These are phyloP conservation scores for Folsomia manolachei DNA, from an alignment of 2,888 invertebrate species.

Conservation along the genomic window DNA sequence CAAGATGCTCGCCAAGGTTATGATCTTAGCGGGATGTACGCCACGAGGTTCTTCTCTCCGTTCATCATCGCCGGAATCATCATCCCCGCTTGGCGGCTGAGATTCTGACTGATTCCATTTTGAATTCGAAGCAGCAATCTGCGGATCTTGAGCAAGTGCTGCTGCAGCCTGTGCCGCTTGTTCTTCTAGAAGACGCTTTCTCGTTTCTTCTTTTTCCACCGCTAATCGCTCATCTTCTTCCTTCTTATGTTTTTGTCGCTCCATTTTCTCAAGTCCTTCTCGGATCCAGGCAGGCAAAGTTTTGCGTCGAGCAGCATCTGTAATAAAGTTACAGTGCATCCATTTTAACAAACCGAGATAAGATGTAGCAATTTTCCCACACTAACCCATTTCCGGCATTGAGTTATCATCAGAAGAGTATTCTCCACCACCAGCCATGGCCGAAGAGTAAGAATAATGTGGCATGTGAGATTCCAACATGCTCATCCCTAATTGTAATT, in stretches of 20 bases:
- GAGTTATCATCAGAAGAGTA: slow-evolving; percentile 32
- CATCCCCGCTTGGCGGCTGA: neutral
- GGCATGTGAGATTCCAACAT: neutral
- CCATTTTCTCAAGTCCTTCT: slow-evolving; percentile 97
- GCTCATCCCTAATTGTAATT: no score
- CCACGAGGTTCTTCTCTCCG: neutral
- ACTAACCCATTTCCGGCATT: slow-evolving; percentile 28
- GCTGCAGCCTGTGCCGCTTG: slow-evolving; percentile 30
- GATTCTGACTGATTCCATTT: slow-evolving; percentile 25
- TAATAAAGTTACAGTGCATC: neutral
- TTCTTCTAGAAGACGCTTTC: slow-evolving; percentile 39
- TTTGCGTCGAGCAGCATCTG: slow-evolving; percentile 81
- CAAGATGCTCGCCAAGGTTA: slow-evolving; percentile 13
- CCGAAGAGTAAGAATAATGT: neutral
- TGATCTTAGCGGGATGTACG: neutral
- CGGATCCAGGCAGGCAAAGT: slow-evolving; percentile 96
- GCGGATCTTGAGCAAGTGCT: neutral
- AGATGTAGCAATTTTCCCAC: neutral
- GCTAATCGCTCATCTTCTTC: slow-evolving; percentile 73
- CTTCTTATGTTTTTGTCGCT: slow-evolving; percentile 84
- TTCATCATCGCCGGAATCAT: slow-evolving; percentile 2
- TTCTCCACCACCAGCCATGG: neutral
- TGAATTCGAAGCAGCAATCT: slow-evolving; percentile 25
- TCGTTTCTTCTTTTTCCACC: slow-evolving; percentile 62
- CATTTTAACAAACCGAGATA: no score